Evolutionary conservation across 2,888 invertebrate species (phyloP), one percentile per base, ranked within the genome.

Genomic region (Idaea straminata): DNA sequence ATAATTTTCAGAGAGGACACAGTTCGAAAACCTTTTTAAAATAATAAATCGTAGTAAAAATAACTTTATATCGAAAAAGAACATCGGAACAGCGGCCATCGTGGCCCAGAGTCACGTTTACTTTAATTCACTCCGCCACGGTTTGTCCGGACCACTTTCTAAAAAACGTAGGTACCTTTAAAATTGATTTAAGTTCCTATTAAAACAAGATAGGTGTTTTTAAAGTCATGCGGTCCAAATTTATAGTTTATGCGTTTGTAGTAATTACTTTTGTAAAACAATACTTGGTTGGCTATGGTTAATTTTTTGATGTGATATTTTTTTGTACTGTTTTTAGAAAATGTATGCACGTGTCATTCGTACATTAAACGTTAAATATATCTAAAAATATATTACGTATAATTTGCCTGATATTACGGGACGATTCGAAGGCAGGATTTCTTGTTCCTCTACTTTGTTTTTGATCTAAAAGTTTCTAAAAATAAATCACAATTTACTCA

Each of bases 31-130:
- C 10, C 10, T 10, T 36, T 36, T 47, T 47, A 47, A 6, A 47
- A 47, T 47, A 4, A 47, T 47, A 13, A 47, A 47, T 47, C 64
- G 38, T 61, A 34, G 34, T 35, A 15, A 59, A 64, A 61, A 73
- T 66, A 69, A 73, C 70, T 73, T 75, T 71, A 73, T 64, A 70
- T 64, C 69, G 68, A 77, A 74, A 75, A 74, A 78, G 78, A 78
- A 76, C 76, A 74, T 74, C 75, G 70, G 69, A 72, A 73, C 76
- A 78, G 78, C 72, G 70, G 69, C 71, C 78, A 75, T 84, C 86
- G 85, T 86, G 86, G 70, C 71, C 68, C 63, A 64, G 64, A 82
- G 83, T 87, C 87, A 87, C 87, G 87, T 86, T 25, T 74, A 65
- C 66, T 71, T 72, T 84, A 84, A 86, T 83, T 83, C 75, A 73